A percentile compares a stretch with the other conserved stretches of the same genome.
Conservation (phyloP, 2,888 invertebrate species). For the Monoplex corrugatus region DNA sequence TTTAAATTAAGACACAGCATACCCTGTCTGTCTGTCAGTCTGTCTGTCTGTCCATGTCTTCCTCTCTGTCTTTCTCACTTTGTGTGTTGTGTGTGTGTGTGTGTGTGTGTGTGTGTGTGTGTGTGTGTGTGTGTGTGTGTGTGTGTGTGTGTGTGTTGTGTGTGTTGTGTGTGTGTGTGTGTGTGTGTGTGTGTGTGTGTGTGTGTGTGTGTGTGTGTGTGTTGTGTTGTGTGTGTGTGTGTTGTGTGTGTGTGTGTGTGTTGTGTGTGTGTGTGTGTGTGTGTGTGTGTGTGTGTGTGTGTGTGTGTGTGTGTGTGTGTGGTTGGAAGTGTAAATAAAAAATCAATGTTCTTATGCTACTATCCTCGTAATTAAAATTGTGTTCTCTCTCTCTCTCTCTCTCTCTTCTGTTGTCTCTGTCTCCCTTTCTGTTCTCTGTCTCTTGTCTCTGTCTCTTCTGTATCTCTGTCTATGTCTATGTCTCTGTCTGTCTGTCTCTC, state of each 20-base stretch:
- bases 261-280: background rate
- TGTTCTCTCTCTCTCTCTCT: background rate
- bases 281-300: conserved; percentile 5
- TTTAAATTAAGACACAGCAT: too few species aligned
- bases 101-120: too few species aligned
- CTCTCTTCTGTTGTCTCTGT: background rate
- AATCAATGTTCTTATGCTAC: background rate
- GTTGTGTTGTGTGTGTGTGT: background rate
- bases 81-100: too few species aligned
- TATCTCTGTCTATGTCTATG: background rate
- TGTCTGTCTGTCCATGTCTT: too few species aligned
- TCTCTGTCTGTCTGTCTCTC: background rate
- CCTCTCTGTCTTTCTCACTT: too few species aligned
- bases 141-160: too few species aligned
- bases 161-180: too few species aligned
- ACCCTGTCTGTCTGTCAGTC: too few species aligned
- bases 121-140: too few species aligned
- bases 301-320: background rate
- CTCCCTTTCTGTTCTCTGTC: background rate
- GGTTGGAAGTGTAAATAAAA: background rate
- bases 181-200: conserved; percentile 21
- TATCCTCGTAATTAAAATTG: background rate
- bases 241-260: too few species aligned
- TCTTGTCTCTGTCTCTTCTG: background rate
- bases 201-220: background rate